Conservation (phyloP, 1,140 invertebrate genomes). For the Drosophila athabasca region DNA sequence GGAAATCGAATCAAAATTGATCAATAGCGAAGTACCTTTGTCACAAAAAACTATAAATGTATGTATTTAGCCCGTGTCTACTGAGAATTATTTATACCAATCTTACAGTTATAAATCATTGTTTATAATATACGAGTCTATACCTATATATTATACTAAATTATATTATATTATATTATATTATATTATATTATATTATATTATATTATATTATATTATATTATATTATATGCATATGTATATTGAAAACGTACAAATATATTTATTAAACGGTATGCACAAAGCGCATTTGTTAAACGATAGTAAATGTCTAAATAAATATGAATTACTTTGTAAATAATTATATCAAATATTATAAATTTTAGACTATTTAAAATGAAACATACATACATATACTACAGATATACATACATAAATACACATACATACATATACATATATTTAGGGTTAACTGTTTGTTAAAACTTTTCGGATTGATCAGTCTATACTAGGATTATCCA, state of each 20-base stretch:
- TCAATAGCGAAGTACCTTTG: constrained; percentile 34
- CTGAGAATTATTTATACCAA: constrained; percentile 31
- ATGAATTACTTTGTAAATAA: constrained; percentile 49
- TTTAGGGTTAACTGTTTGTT: constrained; percentile 2
- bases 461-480: too few species aligned
- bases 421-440: constrained; percentile 21
- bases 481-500: too few species aligned
- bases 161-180: constrained; percentile 4
- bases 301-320: constrained; percentile 44
- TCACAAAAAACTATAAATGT: neutral
- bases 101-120: constrained; percentile 14
- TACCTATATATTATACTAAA: constrained; percentile 28
- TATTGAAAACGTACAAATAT: constrained; percentile 53
- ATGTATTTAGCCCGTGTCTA: constrained; percentile 26
- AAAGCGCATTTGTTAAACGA: constrained; percentile 45
- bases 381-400: constrained; percentile 22
- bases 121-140: constrained; percentile 11
- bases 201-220: neutral
- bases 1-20: constrained; percentile 1
- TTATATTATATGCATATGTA: constrained; percentile 8
- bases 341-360: too few species aligned
- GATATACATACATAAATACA: constrained; percentile 2
- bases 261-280: constrained; percentile 53
- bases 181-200: constrained; percentile 12
- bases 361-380: too few species aligned